Percentiles rank a stretch among this genome's conserved stretches.
Conservation (phyloP, 2,797 vertebrate genomes). For the Sciurus vulgaris region DNA sequence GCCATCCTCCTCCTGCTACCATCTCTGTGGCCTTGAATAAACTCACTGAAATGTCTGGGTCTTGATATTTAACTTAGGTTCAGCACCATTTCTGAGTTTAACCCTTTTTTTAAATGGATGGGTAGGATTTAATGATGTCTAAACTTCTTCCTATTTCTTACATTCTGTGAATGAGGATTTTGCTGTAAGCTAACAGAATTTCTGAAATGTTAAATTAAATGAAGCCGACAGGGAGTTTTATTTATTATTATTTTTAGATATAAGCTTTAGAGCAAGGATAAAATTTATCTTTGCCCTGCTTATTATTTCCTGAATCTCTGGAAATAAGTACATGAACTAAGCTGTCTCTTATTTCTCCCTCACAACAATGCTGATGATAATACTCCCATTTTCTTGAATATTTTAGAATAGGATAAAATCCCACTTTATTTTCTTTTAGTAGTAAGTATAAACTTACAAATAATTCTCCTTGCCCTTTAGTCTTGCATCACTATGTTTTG, state of each 20-base stretch:
- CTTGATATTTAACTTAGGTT: not conserved
- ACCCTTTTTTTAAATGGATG: not conserved
- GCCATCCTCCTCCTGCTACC: not conserved
- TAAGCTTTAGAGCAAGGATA: not conserved
- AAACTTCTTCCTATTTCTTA: not conserved
- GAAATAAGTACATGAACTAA: not conserved
- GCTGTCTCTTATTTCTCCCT: not conserved
- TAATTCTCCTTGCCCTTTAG: too few species aligned
- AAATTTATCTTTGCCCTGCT: not conserved
- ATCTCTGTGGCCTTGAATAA: not conserved
- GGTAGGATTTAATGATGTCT: not conserved
- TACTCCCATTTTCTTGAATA: not conserved
- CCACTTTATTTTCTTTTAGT: slow-evolving; percentile 21
- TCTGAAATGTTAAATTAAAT: slow-evolving; percentile 32
- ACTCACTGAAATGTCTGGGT: not conserved
- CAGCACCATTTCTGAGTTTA: not conserved
- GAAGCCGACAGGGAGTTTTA: not conserved
- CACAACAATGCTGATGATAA: not conserved
- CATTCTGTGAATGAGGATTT: not conserved
- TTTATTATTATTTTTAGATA: not conserved
- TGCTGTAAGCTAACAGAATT: not conserved
- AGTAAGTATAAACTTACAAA: not conserved
- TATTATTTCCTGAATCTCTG: not conserved
- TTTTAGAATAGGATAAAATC: not conserved
- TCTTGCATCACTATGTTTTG: not conserved